A percentile compares a stretch with the other conserved stretches of the same genome.
Conservation (phyloP, 2,888 invertebrate species). For the Agrochola lota region DNA sequence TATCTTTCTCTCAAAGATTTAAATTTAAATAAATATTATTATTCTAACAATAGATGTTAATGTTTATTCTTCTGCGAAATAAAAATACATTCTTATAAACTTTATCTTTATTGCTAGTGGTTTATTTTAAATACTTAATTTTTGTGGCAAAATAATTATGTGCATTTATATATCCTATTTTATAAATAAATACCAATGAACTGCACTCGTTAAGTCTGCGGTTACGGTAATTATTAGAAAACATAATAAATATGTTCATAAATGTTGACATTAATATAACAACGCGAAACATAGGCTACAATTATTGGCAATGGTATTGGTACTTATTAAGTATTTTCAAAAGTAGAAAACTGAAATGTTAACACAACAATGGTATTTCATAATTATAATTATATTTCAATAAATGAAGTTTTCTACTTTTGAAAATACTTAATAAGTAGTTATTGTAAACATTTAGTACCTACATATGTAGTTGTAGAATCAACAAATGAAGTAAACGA, state of each 20-base stretch:
- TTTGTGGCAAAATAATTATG: conserved; percentile 1
- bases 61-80: neutral
- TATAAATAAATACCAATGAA: conserved; percentile 31
- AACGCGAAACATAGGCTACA: neutral
- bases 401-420: conserved; percentile 1
- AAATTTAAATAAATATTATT: conserved; percentile 7
- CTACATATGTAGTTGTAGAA: neutral
- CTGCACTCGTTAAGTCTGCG: conserved; percentile 39
- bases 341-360: neutral
- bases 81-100: neutral
- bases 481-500: neutral
- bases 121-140: conserved; percentile 28
- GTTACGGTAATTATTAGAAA: conserved; percentile 48
- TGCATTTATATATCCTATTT: conserved; percentile 22
- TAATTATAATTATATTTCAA: neutral
- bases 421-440: neutral
- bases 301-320: neutral
- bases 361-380: conserved; percentile 1
- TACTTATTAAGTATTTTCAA: neutral
- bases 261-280: conserved; percentile 18
- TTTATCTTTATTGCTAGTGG: conserved; percentile 9
- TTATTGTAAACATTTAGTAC: neutral
- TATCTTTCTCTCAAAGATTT: neutral
- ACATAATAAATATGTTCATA: conserved; percentile 34
- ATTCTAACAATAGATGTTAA: neutral